Base-by-base conservation (phyloP, 2,113 vertebrate genomes). In the Naja naja region DNA sequence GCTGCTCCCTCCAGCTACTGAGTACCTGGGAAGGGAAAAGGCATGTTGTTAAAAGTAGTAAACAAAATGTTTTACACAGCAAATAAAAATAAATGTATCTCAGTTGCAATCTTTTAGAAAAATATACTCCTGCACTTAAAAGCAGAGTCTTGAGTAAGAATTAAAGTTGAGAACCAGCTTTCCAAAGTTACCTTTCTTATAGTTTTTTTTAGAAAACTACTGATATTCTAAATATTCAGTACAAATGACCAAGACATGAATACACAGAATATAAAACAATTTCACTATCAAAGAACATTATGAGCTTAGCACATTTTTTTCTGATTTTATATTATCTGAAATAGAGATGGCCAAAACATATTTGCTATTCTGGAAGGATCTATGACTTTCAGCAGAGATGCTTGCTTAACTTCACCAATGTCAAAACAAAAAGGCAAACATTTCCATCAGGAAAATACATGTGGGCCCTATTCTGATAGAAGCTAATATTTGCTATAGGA, bases 1-100 rank as follows among this genome's bases (percentile, higher is more conserved):
- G 89, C 98, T 95, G 87, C 98, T 98, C 92, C 98, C 97, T 85
- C 98, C 98, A 93, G 98, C 97, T 86, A 98, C 93, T 53, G 99
- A 99, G 7, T 99, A 99, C 96, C 99, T 99, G 96, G 34, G 91
- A 92, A 92, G 0, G 92, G 92, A 92, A 0, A 85, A 43, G 93
- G 45, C 25, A 23, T 1, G 1, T 0, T 18, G 4, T 53, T 88
- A 87, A 52, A 47, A 39, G 27, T 9, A 60, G 89, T 49, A 69
- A 55, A 18, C 23, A 60, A 1, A 56, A 89, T 1, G 64, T 10
- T 39, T 20, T 8, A 74, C 16, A 39, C 5, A 74, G n/a, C 2
- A 39, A 81, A 22, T 81, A 81, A 81, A 81, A 81, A 81, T 34
- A 74, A 74, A 60, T 11, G 7, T 34, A 39, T 81, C 34, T 81